phyloP scores from a whole-genome alignment of 2,888 invertebrate species.

The Piscicola geometra region DNA sequence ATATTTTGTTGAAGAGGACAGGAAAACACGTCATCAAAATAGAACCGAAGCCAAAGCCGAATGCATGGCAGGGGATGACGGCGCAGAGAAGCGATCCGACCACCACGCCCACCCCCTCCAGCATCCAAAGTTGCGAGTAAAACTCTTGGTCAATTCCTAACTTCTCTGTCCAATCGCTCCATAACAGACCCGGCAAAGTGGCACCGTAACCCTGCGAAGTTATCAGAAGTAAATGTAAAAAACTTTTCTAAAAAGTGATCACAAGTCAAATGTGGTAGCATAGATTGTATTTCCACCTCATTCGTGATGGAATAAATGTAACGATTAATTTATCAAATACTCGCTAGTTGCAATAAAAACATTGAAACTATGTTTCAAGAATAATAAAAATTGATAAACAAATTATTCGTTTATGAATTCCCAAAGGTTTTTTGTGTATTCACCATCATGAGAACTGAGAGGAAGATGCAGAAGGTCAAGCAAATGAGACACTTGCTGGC shows the following conservation, averaged over 20 bases:
- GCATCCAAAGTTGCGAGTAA: constrained; percentile 27
- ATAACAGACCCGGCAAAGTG: constrained; percentile 14
- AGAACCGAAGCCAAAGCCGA: constrained; percentile 19
- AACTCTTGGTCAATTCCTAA: constrained; percentile 12
- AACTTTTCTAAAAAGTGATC: not conserved
- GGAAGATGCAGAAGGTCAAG: not conserved
- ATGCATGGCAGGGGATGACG: not conserved
- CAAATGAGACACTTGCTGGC: not conserved
- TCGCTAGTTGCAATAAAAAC: no score
- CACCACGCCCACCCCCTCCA: constrained; percentile 27
- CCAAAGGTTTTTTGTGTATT: not conserved
- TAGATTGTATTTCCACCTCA: no score
- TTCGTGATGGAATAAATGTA: no score
- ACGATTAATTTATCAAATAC: no score
- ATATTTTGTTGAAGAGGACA: not conserved
- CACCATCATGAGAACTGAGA: not conserved
- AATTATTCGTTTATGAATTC: no score
- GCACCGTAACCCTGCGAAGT: constrained; percentile 12
- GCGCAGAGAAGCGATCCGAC: constrained; percentile 10
- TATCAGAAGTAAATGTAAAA: not conserved
- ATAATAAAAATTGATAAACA: no score
- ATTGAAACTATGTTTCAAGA: no score
- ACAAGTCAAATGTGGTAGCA: no score
- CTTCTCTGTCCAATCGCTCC: constrained; percentile 14
- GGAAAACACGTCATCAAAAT: constrained; percentile 27